Conservation (phyloP, 2,113 vertebrate genomes). For the Mugil cephalus region DNA sequence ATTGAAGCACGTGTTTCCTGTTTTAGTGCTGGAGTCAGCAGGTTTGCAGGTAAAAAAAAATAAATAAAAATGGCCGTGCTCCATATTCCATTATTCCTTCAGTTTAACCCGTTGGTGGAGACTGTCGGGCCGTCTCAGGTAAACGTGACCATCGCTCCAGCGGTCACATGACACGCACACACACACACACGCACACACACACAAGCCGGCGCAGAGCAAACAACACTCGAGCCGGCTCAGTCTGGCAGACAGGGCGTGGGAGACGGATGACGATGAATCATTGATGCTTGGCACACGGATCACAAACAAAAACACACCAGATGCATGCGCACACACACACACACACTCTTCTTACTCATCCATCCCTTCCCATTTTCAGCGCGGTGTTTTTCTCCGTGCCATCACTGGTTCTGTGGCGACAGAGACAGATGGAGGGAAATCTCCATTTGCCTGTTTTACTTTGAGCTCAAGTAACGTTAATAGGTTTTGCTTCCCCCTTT, state of each 20-base stretch:
- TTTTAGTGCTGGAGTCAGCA: neutral
- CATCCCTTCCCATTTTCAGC: constrained; percentile 44
- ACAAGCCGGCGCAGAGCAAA: constrained; percentile 31
- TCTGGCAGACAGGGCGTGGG: constrained; percentile 68
- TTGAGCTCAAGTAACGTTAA: constrained; percentile 37
- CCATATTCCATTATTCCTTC: constrained; percentile 15
- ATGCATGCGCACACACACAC: constrained; percentile 8
- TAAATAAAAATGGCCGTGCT: neutral
- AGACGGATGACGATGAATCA: constrained; percentile 66
- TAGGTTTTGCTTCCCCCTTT: constrained; percentile 20
- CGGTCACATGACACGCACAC: constrained; percentile 19
- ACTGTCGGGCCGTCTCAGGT: neutral
- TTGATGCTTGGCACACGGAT: constrained; percentile 59
- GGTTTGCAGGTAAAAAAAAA: constrained; percentile 16
- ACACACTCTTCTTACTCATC: constrained; percentile 55
- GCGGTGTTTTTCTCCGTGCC: constrained; percentile 36
- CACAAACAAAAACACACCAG: constrained; percentile 50
- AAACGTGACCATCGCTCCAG: constrained; percentile 17
- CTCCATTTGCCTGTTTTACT: constrained; percentile 24
- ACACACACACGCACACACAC: too few species aligned
- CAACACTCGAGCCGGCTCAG: constrained; percentile 32
- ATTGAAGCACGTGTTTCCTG: constrained; percentile 2
- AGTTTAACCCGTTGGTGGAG: neutral
- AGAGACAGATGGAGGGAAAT: constrained; percentile 69
- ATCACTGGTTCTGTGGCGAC: constrained; percentile 52